Conservation (phyloP, 1,140 invertebrate species). For the Drosophila nigrodunni region DNA sequence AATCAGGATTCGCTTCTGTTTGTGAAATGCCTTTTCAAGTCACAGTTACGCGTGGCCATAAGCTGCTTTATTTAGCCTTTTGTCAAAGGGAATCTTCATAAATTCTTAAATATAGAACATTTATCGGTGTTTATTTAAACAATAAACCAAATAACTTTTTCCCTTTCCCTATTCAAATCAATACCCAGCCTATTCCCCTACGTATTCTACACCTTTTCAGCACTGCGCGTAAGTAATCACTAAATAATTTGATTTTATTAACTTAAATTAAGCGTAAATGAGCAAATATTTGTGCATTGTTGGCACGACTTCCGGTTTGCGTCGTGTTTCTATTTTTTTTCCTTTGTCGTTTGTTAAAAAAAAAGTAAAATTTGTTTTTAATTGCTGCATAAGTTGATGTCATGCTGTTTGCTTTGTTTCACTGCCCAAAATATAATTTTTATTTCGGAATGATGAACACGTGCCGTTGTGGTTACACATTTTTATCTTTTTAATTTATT, state of each 20-base stretch:
- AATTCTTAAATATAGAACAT: no score
- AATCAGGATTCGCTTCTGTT: slow-evolving; percentile 4
- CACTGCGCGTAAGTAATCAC: slow-evolving; percentile 62
- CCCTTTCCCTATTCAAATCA: not conserved
- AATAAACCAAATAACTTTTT: no score
- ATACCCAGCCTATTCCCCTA: not conserved
- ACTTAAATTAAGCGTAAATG: slow-evolving; percentile 63
- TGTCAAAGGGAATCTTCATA: not conserved
- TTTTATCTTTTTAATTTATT: slow-evolving; percentile 4
- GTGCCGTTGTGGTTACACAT: slow-evolving; percentile 22
- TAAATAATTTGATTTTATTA: slow-evolving; percentile 42
- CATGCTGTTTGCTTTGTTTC: slow-evolving; percentile 2
- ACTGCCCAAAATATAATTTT: slow-evolving; percentile 2
- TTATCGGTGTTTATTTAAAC: no score
- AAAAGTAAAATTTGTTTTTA: slow-evolving; percentile 67
- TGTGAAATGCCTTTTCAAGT: slow-evolving; percentile 4
- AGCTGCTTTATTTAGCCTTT: not conserved
- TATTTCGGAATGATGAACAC: slow-evolving; percentile 13
- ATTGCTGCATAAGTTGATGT: slow-evolving; percentile 47
- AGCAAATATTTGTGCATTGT: slow-evolving; percentile 80
- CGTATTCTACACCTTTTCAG: slow-evolving; percentile 50
- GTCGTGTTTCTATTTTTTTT: slow-evolving; percentile 24
- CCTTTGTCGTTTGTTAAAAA: not conserved
- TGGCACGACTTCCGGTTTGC: slow-evolving; percentile 16
- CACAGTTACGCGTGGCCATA: not conserved